Conservation (phyloP, 2,113 vertebrate genomes). For the Centropus bengalensis region DNA sequence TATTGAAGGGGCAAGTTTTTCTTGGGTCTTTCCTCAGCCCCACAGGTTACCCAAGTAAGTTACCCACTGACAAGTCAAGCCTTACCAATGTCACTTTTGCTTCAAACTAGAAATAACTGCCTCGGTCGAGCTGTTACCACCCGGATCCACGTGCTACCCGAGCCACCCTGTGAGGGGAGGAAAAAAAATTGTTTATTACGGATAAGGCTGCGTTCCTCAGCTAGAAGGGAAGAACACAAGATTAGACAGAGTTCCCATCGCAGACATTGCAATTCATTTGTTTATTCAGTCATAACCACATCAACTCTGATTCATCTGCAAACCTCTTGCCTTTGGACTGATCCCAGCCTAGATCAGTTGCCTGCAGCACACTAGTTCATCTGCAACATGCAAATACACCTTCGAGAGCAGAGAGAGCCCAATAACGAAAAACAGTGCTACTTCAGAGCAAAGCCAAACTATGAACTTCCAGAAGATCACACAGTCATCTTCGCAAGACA, state of each 20-base stretch:
- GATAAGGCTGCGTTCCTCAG: not conserved
- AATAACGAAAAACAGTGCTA: not conserved
- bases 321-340: not conserved
- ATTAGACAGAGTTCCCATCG: not conserved
- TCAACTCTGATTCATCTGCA: not conserved
- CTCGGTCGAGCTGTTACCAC: not conserved
- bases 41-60: not conserved
- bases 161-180: not conserved
- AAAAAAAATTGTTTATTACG: not conserved
- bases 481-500: not conserved
- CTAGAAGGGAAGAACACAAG: not conserved
- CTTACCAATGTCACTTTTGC: slow-evolving; percentile 46
- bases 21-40: not conserved
- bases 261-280: not conserved
- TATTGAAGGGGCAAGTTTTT: not conserved
- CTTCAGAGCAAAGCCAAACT: not conserved
- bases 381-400: not conserved
- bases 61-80: not conserved
- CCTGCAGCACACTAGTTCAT: not conserved
- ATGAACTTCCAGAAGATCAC: not conserved
- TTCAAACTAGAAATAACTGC: not conserved
- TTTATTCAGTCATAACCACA: not conserved
- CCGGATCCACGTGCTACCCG: not conserved
- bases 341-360: not conserved
- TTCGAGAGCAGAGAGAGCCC: not conserved